Percentiles rank a stretch among this genome's conserved stretches.
Conservation (phyloP, 2,113 vertebrate species). For the Cephalopholis sonnerati region DNA sequence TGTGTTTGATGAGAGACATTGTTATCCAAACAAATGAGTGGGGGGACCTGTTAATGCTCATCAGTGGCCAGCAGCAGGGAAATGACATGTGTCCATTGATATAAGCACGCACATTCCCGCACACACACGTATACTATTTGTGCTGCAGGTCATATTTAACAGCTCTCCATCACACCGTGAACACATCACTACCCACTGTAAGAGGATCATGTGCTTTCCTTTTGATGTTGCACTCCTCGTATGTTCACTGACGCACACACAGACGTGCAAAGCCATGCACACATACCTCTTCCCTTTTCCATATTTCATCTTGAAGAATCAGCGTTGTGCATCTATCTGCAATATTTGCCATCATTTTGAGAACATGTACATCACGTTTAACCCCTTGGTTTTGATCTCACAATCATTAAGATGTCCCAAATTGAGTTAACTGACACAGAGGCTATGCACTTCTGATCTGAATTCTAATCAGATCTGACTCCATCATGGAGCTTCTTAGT, state of each 20-base stretch:
- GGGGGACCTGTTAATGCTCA: too few species aligned
- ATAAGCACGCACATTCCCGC: not conserved
- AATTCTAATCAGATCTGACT: not conserved
- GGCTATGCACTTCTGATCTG: too few species aligned
- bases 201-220: slow-evolving; percentile 8
- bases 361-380: too few species aligned
- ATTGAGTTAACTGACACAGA: too few species aligned
- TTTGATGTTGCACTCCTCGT: slow-evolving; percentile 9
- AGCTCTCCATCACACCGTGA: slow-evolving; percentile 4
- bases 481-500: too few species aligned
- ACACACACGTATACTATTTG: not conserved
- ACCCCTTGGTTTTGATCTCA: not conserved
- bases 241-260: not conserved
- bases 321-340: not conserved
- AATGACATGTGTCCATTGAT: not conserved
- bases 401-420: too few species aligned
- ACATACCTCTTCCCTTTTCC: too few species aligned
- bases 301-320: too few species aligned
- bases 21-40: too few species aligned
- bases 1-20: too few species aligned
- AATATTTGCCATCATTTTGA: too few species aligned
- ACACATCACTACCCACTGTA: not conserved
- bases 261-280: not conserved
- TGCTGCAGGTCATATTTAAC: slow-evolving; percentile 7
- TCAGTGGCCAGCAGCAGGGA: not conserved